These are phyloP conservation scores for Bovichtus diacanthus DNA, from an alignment of 2,797 vertebrate species.

Conservation along the genomic window DNA sequence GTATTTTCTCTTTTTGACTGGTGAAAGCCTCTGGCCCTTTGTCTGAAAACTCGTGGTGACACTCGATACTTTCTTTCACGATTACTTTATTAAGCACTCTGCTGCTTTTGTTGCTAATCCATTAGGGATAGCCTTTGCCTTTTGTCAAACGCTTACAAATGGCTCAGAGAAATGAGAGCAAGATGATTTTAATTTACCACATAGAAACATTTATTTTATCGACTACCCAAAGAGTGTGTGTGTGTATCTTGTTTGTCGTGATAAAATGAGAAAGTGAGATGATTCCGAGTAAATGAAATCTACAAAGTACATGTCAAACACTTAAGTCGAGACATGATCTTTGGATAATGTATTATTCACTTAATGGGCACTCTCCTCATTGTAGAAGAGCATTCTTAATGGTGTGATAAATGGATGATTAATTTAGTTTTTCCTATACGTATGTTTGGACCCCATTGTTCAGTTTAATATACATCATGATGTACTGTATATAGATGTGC, in stretches of 20 bases:
- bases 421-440: no score
- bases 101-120: constrained; percentile 67
- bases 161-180: constrained; percentile 41
- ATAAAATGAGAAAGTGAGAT: constrained; percentile 4
- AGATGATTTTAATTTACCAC: constrained; percentile 44
- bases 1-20: constrained; percentile 45
- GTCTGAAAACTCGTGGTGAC: constrained; percentile 51
- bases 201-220: constrained; percentile 21
- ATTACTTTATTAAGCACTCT: constrained; percentile 60
- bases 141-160: constrained; percentile 49
- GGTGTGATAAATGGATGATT: not conserved
- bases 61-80: constrained; percentile 68
- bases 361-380: not conserved
- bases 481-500: constrained; percentile 17
- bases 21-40: constrained; percentile 50
- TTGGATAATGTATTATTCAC: not conserved
- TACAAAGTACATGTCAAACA: not conserved
- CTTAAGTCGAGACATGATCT: not conserved
- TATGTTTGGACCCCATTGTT: not conserved
- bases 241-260: not conserved
- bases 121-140: constrained; percentile 49
- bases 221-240: constrained; percentile 1
- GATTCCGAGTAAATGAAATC: no score
- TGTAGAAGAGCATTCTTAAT: not conserved
- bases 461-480: not conserved